phyloP scores from a whole-genome alignment of 2,888 invertebrate species.

The Biston stratarius region DNA sequence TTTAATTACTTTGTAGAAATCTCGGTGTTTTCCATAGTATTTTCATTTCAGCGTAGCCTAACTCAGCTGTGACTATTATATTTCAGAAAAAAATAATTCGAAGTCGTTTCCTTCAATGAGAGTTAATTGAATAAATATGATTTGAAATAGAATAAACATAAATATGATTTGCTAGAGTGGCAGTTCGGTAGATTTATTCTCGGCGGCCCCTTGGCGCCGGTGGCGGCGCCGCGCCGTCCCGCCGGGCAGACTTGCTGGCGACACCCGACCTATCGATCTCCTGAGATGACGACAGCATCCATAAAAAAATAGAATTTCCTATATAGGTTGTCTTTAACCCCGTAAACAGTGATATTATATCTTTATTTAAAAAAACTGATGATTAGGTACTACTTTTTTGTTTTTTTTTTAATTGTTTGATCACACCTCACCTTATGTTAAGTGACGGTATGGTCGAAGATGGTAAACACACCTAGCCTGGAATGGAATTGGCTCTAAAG shows the following conservation, averaged over 20 bases:
- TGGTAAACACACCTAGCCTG: too few species aligned
- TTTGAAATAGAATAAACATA: conserved; percentile 53
- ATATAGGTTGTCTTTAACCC: background rate
- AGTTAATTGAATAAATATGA: conserved; percentile 37
- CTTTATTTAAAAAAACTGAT: too few species aligned
- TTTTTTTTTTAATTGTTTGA: too few species aligned
- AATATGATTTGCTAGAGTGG: conserved; percentile 59
- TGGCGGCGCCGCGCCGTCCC: conserved; percentile 79
- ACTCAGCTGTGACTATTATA: too few species aligned
- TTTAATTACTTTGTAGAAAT: too few species aligned
- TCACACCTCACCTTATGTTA: too few species aligned
- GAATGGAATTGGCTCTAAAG: too few species aligned
- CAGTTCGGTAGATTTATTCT: conserved; percentile 66
- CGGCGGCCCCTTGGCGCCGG: conserved; percentile 78
- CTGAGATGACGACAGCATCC: conserved; percentile 54
- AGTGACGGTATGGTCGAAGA: too few species aligned
- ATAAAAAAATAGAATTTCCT: background rate
- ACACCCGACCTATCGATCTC: conserved; percentile 69
- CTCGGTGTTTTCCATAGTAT: too few species aligned
- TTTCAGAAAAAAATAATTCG: too few species aligned
- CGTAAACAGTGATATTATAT: background rate
- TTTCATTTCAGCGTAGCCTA: too few species aligned
- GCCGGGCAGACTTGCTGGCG: conserved; percentile 77
- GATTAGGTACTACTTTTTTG: too few species aligned
- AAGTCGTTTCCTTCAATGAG: background rate